Evolutionary conservation across 2,797 vertebrate species (phyloP).

Genomic region (Cyclura pinguis): DNA sequence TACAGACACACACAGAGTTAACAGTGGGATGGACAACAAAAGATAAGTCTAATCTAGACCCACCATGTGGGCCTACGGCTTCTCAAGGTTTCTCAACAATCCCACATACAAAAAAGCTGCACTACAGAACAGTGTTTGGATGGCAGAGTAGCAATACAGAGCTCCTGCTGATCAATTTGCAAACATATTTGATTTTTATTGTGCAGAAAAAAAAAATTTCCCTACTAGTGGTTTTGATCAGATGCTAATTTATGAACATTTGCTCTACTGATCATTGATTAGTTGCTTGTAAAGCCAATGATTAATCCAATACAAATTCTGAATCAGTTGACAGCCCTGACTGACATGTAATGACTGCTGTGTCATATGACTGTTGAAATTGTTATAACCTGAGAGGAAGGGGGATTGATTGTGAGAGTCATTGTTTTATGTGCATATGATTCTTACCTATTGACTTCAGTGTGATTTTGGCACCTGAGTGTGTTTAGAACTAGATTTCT

Average conservation of each 20-base stretch:
- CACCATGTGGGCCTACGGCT: background rate
- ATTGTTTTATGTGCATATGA: background rate
- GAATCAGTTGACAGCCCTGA: conserved; percentile 3
- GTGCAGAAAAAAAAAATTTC: background rate
- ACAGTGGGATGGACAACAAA: background rate
- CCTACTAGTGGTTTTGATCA: background rate
- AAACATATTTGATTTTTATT: background rate
- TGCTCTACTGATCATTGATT: background rate
- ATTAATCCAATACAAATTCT: conserved; percentile 14
- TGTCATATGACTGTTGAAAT: background rate
- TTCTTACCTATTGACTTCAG: background rate
- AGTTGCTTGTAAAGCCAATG: background rate
- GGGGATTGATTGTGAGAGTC: background rate
- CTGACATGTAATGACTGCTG: background rate
- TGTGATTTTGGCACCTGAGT: conserved; percentile 1
- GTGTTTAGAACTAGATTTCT: conserved; percentile 54
- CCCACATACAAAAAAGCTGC: background rate
- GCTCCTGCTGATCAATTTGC: background rate
- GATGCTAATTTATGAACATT: background rate
- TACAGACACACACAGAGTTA: background rate
- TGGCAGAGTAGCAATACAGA: background rate
- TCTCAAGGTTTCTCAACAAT: background rate
- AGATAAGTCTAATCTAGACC: background rate
- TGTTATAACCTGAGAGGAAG: background rate
- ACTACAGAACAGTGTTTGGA: background rate